These are phyloP conservation scores for Oceanodroma leucorhoa DNA, from an alignment of 2,797 vertebrate species.

Conservation along the genomic window DNA sequence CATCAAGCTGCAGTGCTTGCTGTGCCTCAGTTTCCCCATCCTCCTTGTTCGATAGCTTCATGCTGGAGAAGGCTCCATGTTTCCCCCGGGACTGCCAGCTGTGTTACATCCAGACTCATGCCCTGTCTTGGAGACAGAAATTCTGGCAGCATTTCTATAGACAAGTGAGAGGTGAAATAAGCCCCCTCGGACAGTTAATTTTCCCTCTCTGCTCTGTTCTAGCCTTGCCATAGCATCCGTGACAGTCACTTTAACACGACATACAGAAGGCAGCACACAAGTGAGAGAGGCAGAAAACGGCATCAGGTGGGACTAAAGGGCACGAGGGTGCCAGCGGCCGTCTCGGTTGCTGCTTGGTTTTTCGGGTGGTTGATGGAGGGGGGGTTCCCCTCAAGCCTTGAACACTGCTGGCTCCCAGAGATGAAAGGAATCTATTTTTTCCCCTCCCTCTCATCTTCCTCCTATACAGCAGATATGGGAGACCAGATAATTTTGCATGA, in stretches of 20 bases:
- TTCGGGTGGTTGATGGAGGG: neutral
- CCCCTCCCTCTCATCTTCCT: neutral
- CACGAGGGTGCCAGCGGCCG: neutral
- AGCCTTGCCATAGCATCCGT: neutral
- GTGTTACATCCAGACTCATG: neutral
- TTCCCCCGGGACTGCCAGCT: neutral
- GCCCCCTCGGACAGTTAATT: neutral
- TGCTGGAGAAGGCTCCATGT: fast-evolving
- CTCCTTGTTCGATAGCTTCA: fast-evolving
- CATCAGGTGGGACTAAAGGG: neutral
- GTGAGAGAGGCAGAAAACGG: neutral
- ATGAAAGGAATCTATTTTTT: neutral
- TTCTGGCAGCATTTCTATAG: neutral
- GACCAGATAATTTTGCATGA: neutral
- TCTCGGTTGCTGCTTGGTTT: neutral
- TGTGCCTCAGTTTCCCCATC: neutral
- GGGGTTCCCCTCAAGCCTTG: neutral
- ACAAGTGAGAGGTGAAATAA: neutral
- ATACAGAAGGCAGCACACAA: neutral
- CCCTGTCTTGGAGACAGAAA: neutral
- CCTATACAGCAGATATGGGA: neutral
- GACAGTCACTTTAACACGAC: neutral
- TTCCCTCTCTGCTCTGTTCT: neutral
- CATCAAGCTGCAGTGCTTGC: fast-evolving
- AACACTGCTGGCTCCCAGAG: neutral